Conservation (phyloP, 1,140 invertebrate species). For the Varroa destructor region DNA sequence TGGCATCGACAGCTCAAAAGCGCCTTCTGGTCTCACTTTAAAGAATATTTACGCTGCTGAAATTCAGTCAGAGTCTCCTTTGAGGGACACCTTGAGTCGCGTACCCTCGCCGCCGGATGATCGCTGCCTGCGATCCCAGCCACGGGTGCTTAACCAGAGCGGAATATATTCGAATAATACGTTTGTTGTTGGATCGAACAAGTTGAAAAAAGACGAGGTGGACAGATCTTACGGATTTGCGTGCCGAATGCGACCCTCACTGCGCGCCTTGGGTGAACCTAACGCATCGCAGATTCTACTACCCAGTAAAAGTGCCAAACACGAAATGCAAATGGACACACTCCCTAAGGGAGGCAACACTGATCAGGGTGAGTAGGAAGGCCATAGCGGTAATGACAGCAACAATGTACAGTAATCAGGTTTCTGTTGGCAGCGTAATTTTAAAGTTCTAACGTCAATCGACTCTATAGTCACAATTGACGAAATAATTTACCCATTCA, state of each 20-base stretch:
- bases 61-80: too few species aligned
- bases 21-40: neutral
- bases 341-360: neutral
- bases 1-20: neutral
- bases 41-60: constrained; percentile 22
- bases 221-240: constrained; percentile 24
- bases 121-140: neutral
- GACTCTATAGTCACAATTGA: too few species aligned
- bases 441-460: too few species aligned
- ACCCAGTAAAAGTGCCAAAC: neutral
- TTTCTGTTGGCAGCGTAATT: too few species aligned
- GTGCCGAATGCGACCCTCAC: constrained; percentile 12
- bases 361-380: neutral
- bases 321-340: neutral
- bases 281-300: neutral
- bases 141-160: constrained; percentile 6
- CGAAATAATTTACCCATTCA: too few species aligned
- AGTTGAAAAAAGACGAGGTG: constrained; percentile 17
- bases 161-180: neutral
- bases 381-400: too few species aligned
- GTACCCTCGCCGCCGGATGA: neutral
- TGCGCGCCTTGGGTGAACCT: neutral
- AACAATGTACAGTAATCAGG: too few species aligned
- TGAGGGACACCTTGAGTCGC: too few species aligned
- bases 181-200: neutral